Evolutionary conservation across 2,888 invertebrate genomes (phyloP), one percentile per base, ranked within the genome.

Genomic region (Sacculina carcini): DNA sequence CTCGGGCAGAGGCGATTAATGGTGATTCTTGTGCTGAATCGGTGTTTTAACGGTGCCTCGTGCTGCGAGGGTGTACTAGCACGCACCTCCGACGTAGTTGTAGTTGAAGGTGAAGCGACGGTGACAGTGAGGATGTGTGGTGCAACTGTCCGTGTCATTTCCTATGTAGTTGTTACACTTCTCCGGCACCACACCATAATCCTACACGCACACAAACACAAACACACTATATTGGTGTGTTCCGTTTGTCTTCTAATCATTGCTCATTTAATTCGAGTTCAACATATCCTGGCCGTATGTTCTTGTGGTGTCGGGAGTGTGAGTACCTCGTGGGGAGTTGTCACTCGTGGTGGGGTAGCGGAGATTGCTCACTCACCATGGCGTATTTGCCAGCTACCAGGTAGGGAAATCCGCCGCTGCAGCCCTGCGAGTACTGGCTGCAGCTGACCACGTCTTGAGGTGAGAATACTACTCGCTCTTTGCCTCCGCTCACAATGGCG

Each of bases 381-480:
- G 28, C 50, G 40, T 62, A 65, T 57, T 62, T 62, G 3, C 64
- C 64, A 26, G 62, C 64, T 40, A 64, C 61, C 29, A 65, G 59
- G 52, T 61, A 66, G 9, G 64, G 62, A 52, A 66, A 66, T 1
- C 65, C 65, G n/a, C 65, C 65, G 19, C 60, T 61, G 57, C 65
- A 65, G 23, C 64, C 69, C 61, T 70, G 70, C n/a, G 68, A 64
- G 55, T 69, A 68, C 56, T 62, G 57, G 47, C 65, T 66, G 60
- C 70, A 70, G 55, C 68, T 66, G 5, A 70, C 65, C 21, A 69
- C 58, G 56, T 70, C 69, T 57, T 69, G 69, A 3, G 68, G 63
- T 1, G 68, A 66, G 52, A 69, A 64, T 5, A 63, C 59, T 1
- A 62, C 61, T 39, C 60, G 57, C 32, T 59, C 47, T 1, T 63